phyloP scores from a whole-genome alignment of 1,140 invertebrate species.

The Brachionus asplanchnoidis region DNA sequence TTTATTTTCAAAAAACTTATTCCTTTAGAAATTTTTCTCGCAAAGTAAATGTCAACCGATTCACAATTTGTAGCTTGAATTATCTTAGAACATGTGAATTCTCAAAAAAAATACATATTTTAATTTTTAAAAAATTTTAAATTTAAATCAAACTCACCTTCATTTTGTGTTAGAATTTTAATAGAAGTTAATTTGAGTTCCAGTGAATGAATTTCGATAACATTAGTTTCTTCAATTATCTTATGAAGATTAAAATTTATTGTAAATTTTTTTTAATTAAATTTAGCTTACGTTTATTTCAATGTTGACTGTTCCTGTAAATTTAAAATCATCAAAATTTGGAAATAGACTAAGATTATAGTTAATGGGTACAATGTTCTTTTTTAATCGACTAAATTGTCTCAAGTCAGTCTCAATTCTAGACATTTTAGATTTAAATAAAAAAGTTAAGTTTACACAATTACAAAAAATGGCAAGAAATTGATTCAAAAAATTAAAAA shows the following conservation, averaged over 20 bases:
- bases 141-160: not conserved
- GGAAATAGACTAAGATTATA: not conserved
- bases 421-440: not conserved
- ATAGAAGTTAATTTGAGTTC: not conserved
- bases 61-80: not conserved
- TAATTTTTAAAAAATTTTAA: not conserved
- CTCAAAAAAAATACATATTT: not conserved
- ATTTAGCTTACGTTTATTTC: not conserved
- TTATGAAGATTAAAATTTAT: not conserved
- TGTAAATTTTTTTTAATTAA: not conserved
- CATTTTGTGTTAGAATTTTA: not conserved
- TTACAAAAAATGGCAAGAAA: not conserved
- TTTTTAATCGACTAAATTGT: not conserved
- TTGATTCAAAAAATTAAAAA: not conserved
- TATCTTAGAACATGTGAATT: not conserved
- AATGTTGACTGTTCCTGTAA: not conserved
- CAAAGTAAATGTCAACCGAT: not conserved
- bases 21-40: not conserved
- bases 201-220: not conserved
- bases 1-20: not conserved
- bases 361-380: not conserved
- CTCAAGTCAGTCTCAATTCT: not conserved
- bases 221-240: not conserved
- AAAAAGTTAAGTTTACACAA: constrained; percentile 20
- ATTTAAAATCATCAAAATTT: not conserved